Base-by-base conservation (phyloP, 1,140 invertebrate species). In the Lucilia sericata region DNA sequence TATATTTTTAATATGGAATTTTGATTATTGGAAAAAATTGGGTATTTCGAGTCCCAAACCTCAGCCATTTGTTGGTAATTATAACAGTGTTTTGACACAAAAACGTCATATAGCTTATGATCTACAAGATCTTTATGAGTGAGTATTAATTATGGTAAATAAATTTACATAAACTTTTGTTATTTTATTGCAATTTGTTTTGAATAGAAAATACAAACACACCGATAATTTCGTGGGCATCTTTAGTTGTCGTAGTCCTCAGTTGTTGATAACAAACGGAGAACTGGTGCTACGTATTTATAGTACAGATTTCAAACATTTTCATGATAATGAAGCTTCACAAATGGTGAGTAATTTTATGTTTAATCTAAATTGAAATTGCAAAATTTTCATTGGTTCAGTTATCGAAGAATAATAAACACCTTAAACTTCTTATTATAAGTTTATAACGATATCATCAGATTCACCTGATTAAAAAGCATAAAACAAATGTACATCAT, bases 241-340 rank as follows among this genome's bases (percentile, higher is more conserved):
- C 4, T 90, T 84, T 82, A 80, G 85, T 17, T 81, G 75, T 9
- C 88, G 89, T 5, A 51, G 42, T 30, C 89, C 89, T 0, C 88
- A 90, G 25, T 82, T 94, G 14, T 81, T 94, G 49, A 85, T 93
- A 0, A 83, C 91, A 9, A 92, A 91, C 86, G 91, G 92, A 0
- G 91, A 92, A 30, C 55, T 93, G 19, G 91, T 93, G 0, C 91
- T 92, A 75, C 85, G 89, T n/a, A 91, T 94, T n/a, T 86, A 93
- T 0, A 89, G 93, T 1, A 91, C 91, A 21, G 92, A 92, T 84
- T 93, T 93, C 36, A 89, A 91, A 42, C 65, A 88, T 75, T 93
- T 93, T 82, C 87, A 90, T 21, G 89, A 91, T 70, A 92, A 91
- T 84, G 87, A 88, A 34, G 47, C 47, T 42, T 70, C 84, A 17